A percentile compares a stretch with the other conserved stretches of the same genome.
These are phyloP conservation scores for Excalfactoria chinensis DNA, from an alignment of 2,113 vertebrate species.

Conservation along the genomic window DNA sequence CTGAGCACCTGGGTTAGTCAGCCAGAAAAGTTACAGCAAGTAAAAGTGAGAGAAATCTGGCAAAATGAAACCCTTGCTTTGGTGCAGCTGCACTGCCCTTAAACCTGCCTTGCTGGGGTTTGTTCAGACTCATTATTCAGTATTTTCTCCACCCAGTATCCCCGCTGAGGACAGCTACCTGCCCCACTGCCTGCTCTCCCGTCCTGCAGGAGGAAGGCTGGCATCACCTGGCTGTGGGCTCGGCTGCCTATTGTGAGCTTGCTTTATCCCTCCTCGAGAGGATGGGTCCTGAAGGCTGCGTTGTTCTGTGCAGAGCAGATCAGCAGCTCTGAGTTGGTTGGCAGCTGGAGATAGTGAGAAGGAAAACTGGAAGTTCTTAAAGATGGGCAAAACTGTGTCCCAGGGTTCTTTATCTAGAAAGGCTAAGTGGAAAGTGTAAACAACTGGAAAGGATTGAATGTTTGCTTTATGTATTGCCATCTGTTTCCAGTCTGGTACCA, in stretches of 20 bases:
- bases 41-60: not conserved
- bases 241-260: not conserved
- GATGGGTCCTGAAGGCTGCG: not conserved
- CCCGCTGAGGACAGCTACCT: not conserved
- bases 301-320: not conserved
- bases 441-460: not conserved
- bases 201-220: not conserved
- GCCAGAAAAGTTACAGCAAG: constrained; percentile 2
- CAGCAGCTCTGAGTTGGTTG: not conserved
- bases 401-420: not conserved
- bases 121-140: rapidly evolving
- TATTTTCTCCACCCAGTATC: not conserved
- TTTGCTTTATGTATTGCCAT: not conserved
- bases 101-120: rapidly evolving
- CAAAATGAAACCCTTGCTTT: not conserved
- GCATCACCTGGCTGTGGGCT: not conserved
- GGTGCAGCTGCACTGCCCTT: not conserved
- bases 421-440: not conserved
- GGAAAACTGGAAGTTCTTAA: not conserved
- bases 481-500: not conserved
- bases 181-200: not conserved
- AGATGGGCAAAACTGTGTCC: not conserved
- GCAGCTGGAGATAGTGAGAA: not conserved
- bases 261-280: not conserved
- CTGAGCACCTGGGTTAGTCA: constrained; percentile 25